These are phyloP conservation scores for Sciurus niger DNA, from an alignment of 2,113 vertebrate genomes.

Conservation along the genomic window DNA sequence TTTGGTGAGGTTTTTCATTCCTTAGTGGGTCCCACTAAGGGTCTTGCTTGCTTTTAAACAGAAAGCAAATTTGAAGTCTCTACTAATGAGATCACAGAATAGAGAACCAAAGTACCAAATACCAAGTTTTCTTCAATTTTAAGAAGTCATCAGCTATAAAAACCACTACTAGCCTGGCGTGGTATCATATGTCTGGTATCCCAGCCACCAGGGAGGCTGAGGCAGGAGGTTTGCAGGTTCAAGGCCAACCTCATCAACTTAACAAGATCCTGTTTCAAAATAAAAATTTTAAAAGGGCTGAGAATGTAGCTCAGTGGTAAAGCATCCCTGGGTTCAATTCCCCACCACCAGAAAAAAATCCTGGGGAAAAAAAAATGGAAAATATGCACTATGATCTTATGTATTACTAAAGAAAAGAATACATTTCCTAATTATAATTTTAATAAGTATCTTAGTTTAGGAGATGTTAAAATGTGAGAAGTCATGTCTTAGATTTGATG, in stretches of 20 bases:
- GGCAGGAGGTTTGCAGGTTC: too few relatives aligned
- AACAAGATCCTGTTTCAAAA: too few relatives aligned
- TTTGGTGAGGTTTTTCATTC: conserved; percentile 18
- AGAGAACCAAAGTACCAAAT: neutral
- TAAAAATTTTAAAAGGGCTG: too few relatives aligned
- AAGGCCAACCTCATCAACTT: too few relatives aligned
- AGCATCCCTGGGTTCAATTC: too few relatives aligned
- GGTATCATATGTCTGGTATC: too few relatives aligned
- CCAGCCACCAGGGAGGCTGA: too few relatives aligned
- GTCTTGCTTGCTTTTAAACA: neutral
- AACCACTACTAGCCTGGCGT: neutral
- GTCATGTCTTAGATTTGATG: neutral
- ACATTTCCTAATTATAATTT: neutral
- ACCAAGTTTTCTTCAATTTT: neutral
- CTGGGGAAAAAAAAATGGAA: too few relatives aligned
- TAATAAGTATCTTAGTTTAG: conserved; percentile 17
- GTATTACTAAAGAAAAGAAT: neutral
- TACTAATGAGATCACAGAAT: neutral
- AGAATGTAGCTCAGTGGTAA: too few relatives aligned
- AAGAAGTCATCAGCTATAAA: neutral
- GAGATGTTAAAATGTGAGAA: neutral
- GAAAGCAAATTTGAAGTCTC: neutral
- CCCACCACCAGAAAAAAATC: too few relatives aligned
- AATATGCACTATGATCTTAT: neutral
- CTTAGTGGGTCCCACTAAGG: neutral